Conservation (phyloP, 2,888 invertebrate genomes). For the Sarcophaga rosellei region DNA sequence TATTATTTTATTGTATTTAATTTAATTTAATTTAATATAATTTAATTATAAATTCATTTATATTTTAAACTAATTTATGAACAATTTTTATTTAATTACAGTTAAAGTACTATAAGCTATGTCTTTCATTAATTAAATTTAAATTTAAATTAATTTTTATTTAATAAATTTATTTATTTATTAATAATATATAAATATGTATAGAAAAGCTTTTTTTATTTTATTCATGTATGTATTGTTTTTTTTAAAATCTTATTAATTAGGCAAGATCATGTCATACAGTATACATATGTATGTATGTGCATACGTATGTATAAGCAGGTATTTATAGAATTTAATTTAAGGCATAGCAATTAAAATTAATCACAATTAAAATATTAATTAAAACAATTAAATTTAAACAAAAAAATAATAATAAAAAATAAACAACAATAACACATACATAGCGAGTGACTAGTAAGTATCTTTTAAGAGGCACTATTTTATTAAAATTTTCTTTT, state of each 20-base stretch:
- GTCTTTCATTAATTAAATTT: constrained; percentile 45
- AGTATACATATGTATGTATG: no score
- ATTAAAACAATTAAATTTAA: background rate
- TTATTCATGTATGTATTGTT: background rate
- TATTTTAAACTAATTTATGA: background rate
- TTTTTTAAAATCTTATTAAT: background rate
- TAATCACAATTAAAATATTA: background rate
- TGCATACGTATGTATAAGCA: no score
- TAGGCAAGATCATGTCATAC: background rate
- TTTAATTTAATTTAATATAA: background rate
- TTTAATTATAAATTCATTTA: no score
- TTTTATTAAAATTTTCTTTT: background rate
- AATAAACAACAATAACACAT: background rate
- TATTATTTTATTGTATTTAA: constrained; percentile 3
- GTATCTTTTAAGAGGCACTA: constrained; percentile 40
- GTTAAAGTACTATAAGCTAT: constrained; percentile 31
- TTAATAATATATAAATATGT: no score
- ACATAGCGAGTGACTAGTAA: constrained; percentile 17
- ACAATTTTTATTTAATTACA: constrained; percentile 22
- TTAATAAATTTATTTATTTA: background rate
- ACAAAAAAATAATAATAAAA: background rate
- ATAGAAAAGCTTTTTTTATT: background rate
- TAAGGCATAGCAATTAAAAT: background rate
- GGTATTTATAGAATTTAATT: background rate
- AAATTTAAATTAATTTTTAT: background rate